Conservation (phyloP, 1,140 invertebrate genomes). For the Cydia strobilella region DNA sequence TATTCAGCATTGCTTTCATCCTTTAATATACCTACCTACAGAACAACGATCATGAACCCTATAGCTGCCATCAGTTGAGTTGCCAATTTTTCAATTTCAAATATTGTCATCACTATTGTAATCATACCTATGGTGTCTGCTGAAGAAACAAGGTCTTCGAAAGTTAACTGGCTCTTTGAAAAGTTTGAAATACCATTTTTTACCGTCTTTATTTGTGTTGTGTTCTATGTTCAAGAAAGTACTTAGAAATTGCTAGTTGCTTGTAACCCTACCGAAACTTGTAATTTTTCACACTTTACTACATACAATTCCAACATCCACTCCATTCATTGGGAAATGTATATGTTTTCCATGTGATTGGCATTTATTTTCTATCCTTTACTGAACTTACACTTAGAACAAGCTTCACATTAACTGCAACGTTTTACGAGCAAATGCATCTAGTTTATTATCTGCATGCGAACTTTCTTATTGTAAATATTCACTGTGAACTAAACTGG, state of each 20-base stretch:
- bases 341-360: background rate
- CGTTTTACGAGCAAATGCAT: background rate
- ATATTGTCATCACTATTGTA: too few relatives aligned
- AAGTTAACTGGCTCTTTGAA: too few relatives aligned
- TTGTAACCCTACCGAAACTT: background rate
- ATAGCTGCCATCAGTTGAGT: too few relatives aligned
- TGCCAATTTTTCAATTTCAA: too few relatives aligned
- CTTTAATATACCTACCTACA: background rate
- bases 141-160: too few relatives aligned
- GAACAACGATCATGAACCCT: background rate
- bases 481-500: background rate
- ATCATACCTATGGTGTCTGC: too few relatives aligned
- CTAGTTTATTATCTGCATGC: constrained; percentile 11
- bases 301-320: background rate
- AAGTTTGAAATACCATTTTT: too few relatives aligned
- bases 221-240: too few relatives aligned
- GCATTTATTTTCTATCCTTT: background rate
- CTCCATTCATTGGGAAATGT: background rate
- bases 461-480: background rate
- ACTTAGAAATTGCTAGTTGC: too few relatives aligned
- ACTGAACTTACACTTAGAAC: background rate
- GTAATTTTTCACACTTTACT: background rate
- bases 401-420: background rate
- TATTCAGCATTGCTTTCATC: constrained; percentile 3
- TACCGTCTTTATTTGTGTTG: too few relatives aligned